phyloP scores from a whole-genome alignment of 2,888 invertebrate species.

The Drosophila subquinaria region DNA sequence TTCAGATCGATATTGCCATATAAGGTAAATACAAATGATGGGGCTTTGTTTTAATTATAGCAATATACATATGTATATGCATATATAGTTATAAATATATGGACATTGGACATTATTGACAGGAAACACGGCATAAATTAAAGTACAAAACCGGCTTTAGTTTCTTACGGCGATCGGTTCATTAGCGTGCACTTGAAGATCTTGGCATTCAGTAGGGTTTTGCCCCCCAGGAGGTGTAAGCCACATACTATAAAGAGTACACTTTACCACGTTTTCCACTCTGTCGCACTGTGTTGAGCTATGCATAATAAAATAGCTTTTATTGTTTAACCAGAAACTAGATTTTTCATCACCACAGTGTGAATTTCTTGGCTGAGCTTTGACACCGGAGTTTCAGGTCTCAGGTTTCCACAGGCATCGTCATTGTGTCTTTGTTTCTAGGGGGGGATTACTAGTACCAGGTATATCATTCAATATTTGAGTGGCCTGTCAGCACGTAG shows the following conservation, averaged over 20 bases:
- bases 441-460: slow-evolving; percentile 4
- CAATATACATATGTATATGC: slow-evolving; percentile 12
- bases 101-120: slow-evolving; percentile 42
- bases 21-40: slow-evolving; percentile 21
- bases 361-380: slow-evolving; percentile 56
- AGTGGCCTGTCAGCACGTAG: slow-evolving; percentile 59
- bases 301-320: slow-evolving; percentile 24
- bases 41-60: slow-evolving; percentile 39
- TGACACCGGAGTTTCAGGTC: slow-evolving; percentile 46
- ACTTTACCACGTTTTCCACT: slow-evolving; percentile 4
- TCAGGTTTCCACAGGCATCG: slow-evolving; percentile 7
- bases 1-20: slow-evolving; percentile 18
- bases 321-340: slow-evolving; percentile 20
- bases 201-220: slow-evolving; percentile 21
- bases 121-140: slow-evolving; percentile 71
- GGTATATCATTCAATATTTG: slow-evolving; percentile 17
- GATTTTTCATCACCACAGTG: slow-evolving; percentile 57
- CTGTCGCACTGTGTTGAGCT: slow-evolving; percentile 3
- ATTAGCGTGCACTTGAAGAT: slow-evolving; percentile 50
- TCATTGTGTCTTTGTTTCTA: slow-evolving; percentile 16
- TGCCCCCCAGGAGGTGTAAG: not conserved
- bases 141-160: slow-evolving; percentile 59
- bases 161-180: slow-evolving; percentile 35
- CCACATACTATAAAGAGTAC: not conserved
- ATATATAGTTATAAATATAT: slow-evolving; percentile 14